Conservation (phyloP, 2,888 invertebrate species). For the Sphaeridia pumilis region DNA sequence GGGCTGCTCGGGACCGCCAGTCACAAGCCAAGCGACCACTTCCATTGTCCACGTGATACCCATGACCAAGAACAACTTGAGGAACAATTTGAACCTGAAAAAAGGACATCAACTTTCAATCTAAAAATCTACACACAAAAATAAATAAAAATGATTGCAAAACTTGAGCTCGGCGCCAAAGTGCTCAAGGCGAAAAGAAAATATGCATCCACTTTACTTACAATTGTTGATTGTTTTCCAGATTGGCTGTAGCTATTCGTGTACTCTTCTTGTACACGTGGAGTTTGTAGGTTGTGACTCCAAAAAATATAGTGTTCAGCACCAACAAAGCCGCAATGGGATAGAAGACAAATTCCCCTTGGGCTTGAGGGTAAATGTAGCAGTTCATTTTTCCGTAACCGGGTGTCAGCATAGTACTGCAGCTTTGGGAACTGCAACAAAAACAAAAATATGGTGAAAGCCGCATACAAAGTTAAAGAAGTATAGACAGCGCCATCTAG, state of each 20-base stretch:
- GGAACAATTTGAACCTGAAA: constrained; percentile 23
- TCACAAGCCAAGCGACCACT: constrained; percentile 25
- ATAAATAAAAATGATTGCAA: too few species aligned
- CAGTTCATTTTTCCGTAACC: constrained; percentile 5
- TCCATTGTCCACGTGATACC: constrained; percentile 32
- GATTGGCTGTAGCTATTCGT: constrained; percentile 10
- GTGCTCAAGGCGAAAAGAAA: not conserved
- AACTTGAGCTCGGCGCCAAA: not conserved
- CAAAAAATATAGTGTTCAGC: constrained; percentile 12
- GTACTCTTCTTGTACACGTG: constrained; percentile 15
- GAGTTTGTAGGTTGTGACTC: constrained; percentile 12
- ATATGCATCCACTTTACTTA: constrained; percentile 1
- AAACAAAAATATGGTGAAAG: not conserved
- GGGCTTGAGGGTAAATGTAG: constrained; percentile 2
- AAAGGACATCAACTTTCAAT: not conserved
- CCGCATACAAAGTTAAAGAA: not conserved
- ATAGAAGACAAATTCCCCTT: constrained; percentile 6
- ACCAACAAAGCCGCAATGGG: constrained; percentile 8
- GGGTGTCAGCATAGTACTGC: not conserved
- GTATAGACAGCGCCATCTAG: not conserved
- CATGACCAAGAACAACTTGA: constrained; percentile 28
- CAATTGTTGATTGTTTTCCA: constrained; percentile 15
- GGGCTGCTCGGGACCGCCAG: constrained; percentile 14
- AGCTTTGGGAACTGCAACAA: not conserved
- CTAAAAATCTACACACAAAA: not conserved